Evolutionary conservation across 2,888 invertebrate genomes (phyloP), one percentile per base, ranked within the genome.

Genomic region (Eurois occulta): DNA sequence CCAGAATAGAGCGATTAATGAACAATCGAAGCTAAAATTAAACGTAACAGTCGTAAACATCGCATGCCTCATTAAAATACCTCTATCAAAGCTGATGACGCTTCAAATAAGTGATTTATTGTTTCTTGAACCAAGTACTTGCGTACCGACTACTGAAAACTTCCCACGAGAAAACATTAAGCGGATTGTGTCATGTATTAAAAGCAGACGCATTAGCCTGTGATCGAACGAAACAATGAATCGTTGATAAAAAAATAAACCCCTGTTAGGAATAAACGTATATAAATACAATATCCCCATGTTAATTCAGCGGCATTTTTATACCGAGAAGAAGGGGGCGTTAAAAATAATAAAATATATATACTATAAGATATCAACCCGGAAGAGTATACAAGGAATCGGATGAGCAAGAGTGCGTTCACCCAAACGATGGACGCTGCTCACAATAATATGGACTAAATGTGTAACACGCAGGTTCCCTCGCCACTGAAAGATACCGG

Each of bases 321-420:
- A 69, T 48, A 67, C 55, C 28, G 48, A 73, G 70, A 85, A 86
- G 81, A 85, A 86, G 81, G 82, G 77, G 60, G 64, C 35, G 77
- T 77, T 88, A 86, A 88, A 89, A 90, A 90, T 87, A 87, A 62
- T 72, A 71, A 73, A 21, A 41, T 41, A 72, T 10, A 77, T 11
- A 88, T 88, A 88, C 85, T 86, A 85, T 87, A 91, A 89, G 89
- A 91, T 92, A 90, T 91, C 89, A 90, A 92, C 88, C 91, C 91
- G 91, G 92, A 93, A 92, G 92, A 92, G 85, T 87, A 89, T 87
- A 88, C 89, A 91, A 86, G 88, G 86, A 87, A 90, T 91, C 90
- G 88, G 91, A 91, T 92, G 93, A 91, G 87, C 90, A 89, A 88
- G 94, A 93, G 95, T 94, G 91, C 95, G 91, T 94, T 94, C 91